phyloP scores from a whole-genome alignment of 2,888 invertebrate species.

The Lucinisca nassula region DNA sequence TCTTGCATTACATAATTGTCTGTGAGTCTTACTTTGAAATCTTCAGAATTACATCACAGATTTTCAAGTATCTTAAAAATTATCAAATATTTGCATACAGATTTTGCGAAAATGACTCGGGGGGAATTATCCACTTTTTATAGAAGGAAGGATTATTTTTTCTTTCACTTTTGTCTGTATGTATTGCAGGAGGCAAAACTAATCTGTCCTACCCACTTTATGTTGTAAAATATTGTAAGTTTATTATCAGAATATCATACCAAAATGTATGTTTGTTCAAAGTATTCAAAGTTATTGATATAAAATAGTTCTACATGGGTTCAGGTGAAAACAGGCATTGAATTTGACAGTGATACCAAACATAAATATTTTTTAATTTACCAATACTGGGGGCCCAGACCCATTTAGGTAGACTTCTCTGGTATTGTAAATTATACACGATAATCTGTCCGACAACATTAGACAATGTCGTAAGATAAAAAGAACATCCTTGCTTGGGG shows the following conservation, averaged over 20 bases:
- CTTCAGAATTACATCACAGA: not conserved
- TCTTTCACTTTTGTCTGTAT: not conserved
- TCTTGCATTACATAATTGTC: not conserved
- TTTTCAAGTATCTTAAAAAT: not conserved
- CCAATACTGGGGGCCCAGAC: not conserved
- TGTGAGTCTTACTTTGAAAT: not conserved
- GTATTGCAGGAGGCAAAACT: not conserved
- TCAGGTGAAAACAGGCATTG: not conserved
- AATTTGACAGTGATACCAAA: conserved; percentile 20
- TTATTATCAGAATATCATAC: not conserved
- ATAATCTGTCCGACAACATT: conserved; percentile 13
- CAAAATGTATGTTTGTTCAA: conserved; percentile 22
- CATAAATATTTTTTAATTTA: conserved; percentile 25
- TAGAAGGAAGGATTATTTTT: not conserved
- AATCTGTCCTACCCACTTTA: conserved; percentile 18
- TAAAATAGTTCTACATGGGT: not conserved
- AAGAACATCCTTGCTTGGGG: not conserved
- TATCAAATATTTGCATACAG: conserved; percentile 5
- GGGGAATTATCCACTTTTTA: not conserved
- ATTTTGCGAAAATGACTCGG: conserved; percentile 1
- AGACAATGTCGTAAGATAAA: not conserved
- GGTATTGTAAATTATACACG: not conserved
- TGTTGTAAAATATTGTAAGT: conserved; percentile 5
- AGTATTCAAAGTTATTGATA: conserved; percentile 18
- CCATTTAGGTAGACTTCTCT: not conserved